Conservation (phyloP, 2,888 invertebrate genomes). For the Sesamia inferens region DNA sequence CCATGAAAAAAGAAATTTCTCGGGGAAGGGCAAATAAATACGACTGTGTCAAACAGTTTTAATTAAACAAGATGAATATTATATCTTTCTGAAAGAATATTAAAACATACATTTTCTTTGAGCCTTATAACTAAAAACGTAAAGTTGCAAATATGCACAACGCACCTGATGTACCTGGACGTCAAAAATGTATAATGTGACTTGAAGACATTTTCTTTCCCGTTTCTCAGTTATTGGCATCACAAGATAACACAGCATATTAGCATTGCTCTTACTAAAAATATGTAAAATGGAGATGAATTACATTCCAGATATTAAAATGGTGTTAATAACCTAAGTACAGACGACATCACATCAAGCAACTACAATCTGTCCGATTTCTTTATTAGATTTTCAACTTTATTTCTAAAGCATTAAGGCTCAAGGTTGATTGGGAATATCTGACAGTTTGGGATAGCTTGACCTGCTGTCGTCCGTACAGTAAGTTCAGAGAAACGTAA, state of each 20-base stretch:
- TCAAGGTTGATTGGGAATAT: too few relatives aligned
- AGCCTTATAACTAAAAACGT: not conserved
- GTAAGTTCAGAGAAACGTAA: conserved; percentile 10
- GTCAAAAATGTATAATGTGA: not conserved
- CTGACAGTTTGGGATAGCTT: too few relatives aligned
- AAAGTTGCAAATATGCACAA: conserved; percentile 14
- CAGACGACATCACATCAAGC: too few relatives aligned
- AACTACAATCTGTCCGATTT: too few relatives aligned
- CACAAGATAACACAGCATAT: conserved; percentile 7
- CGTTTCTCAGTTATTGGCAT: conserved; percentile 16
- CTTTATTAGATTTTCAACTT: too few relatives aligned
- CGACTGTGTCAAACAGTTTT: not conserved
- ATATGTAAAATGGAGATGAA: conserved; percentile 34
- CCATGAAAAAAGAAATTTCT: conserved; percentile 11
- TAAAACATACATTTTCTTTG: not conserved
- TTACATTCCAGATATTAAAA: conserved; percentile 29
- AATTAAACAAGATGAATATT: conserved; percentile 21
- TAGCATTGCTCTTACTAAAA: conserved; percentile 20
- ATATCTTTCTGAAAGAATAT: conserved; percentile 4
- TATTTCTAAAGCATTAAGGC: too few relatives aligned
- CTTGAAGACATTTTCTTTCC: not conserved
- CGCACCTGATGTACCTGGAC: not conserved
- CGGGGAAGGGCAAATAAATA: not conserved
- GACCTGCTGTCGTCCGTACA: too few relatives aligned
- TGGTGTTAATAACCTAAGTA: conserved; percentile 7